Base-by-base conservation (phyloP, 2,113 vertebrate genomes). In the Apteryx owenii region DNA sequence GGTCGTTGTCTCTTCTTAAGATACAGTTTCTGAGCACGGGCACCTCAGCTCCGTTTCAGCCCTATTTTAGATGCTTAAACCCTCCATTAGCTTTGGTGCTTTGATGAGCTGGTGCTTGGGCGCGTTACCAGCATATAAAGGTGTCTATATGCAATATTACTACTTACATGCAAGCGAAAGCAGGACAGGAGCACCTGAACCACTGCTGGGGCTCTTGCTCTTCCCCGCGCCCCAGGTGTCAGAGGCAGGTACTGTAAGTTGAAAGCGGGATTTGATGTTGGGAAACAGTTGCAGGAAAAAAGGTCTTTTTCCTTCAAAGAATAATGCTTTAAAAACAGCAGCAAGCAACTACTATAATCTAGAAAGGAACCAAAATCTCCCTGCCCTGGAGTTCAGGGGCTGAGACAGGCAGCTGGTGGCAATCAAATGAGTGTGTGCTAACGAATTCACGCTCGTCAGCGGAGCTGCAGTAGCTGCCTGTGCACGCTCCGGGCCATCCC, bases 151-250 rank as follows among this genome's bases (percentile, higher is more conserved):
- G 22, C 14, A 46, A 20, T 29, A 11, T 16, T 69, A 21, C 20
- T 33, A 9, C 66, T 83, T 2, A 0, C 1, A 1, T 1, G 1
- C 7, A 2, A 40, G 28, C 7, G 29, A 22, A 69, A 73, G 46
- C 26, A 29, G 17, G 61, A 2, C 14, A 19, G 33, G 9, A 46
- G 16, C 4, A 19, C 10, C 36, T 38, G 36, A 38, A 38, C 36
- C 36, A 38, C 36, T 38, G 61, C 50, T 12, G 26, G 78, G 44
- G 10, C 77, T 1, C 0, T 15, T 33, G 13, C 23, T 44, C 23
- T 28, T 8, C 8, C 10, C 4, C 20, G 17, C 5, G 40, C 12
- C 69, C 48, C 8, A 11, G 26, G 50, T 40, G 11, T 19, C 12
- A 7, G n/a, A 8, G 44, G 26, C 5, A 11, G 17, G 56, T 6